Evolutionary conservation across 2,888 invertebrate species (phyloP), one percentile per base, ranked within the genome.

Genomic region (Sphaeridia pumilis): DNA sequence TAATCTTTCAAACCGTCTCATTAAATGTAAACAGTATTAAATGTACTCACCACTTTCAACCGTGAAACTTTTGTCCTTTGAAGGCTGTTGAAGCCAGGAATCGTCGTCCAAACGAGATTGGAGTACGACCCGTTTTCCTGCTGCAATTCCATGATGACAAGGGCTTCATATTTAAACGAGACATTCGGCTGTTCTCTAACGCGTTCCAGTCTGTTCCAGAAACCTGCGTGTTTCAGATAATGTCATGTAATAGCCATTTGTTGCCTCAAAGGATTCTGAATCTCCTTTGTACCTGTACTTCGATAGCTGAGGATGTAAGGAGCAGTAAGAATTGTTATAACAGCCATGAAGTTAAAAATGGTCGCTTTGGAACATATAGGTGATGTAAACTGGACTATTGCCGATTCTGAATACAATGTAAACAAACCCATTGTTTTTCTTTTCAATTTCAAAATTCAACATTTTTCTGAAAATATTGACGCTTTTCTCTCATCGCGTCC

Each of bases 151-250:
- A 76, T 78, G 47, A 80, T 68, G 25, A 85, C 73, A 38, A 88
- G 69, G 64, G 82, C 80, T 66, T 87, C 78, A 66, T 83, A 83
- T 60, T 79, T 81, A 67, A 84, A 84, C 54, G 76, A 74, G 20
- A 87, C 72, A 28, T 74, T 72, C 2, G 88, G 86, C 67, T 84
- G 83, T 67, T 88, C 88, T 61, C 78, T 78, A 66, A 83, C 82
- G 35, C 74, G 73, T 54, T 80, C 79, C 10, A 79, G 76, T 66
- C 80, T 80, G 48, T 79, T 68, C 84, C 84, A 85, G 69, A 85
- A 81, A 7, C 83, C 85, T 84, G 65, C 49, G 73, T n/a, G n/a
- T n/a, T n/a, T n/a, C n/a, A n/a, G n/a, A n/a, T n/a, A n/a, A n/a
- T n/a, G n/a, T n/a, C n/a, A n/a, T n/a, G n/a, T n/a, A n/a, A n/a